phyloP scores from a whole-genome alignment of 2,888 invertebrate genomes.

The Nomada hirtipes region DNA sequence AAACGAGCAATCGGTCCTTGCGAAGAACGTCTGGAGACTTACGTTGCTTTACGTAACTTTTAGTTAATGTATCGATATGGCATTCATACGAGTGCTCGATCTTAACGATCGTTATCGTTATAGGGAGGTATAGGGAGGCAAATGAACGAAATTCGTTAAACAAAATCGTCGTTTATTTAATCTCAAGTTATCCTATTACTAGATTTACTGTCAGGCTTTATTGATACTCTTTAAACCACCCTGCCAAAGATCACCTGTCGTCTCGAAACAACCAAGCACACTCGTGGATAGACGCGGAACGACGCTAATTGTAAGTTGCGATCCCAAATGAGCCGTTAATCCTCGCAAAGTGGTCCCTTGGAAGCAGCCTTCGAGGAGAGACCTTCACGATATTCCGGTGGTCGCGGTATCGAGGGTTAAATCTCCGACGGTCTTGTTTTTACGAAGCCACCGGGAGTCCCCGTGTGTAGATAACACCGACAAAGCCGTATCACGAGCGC shows the following conservation, averaged over 20 bases:
- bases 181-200: too few relatives aligned
- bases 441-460: constrained; percentile 16
- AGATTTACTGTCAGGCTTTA: too few relatives aligned
- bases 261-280: neutral
- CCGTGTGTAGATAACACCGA: constrained; percentile 55
- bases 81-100: too few relatives aligned
- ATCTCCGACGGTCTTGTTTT: constrained; percentile 50
- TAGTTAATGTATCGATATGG: too few relatives aligned
- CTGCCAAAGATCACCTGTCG: neutral
- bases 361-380: constrained; percentile 18
- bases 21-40: too few relatives aligned
- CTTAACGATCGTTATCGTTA: too few relatives aligned
- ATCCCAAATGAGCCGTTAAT: constrained; percentile 43
- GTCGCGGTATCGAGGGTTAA: constrained; percentile 49
- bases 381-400: constrained; percentile 52
- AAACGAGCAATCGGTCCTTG: too few relatives aligned
- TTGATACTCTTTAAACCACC: neutral
- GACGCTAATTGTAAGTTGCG: constrained; percentile 41
- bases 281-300: neutral
- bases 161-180: too few relatives aligned
- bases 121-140: too few relatives aligned
- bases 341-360: neutral
- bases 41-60: too few relatives aligned
- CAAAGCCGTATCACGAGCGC: constrained; percentile 54
- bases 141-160: too few relatives aligned